Evolutionary conservation across 2,888 invertebrate species (phyloP).

Genomic region (Nycteola revayana): DNA sequence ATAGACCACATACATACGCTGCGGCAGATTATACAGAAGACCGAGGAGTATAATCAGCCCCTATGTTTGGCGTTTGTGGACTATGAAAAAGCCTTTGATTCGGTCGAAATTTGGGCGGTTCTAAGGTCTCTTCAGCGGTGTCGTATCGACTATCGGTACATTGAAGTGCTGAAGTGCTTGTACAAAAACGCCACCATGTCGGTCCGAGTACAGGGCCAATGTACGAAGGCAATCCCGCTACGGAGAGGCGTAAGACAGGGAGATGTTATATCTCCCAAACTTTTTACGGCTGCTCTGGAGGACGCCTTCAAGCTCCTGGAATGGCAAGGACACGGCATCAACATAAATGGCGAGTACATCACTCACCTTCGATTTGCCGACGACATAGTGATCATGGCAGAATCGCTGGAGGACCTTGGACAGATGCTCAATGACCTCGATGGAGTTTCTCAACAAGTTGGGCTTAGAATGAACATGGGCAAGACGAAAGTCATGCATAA

Average conservation of each 20-base stretch:
- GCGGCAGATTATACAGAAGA: no score
- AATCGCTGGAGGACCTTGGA: not conserved
- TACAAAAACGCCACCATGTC: not conserved
- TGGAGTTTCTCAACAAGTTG: not conserved
- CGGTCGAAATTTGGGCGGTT: not conserved
- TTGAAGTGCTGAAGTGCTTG: not conserved
- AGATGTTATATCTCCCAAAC: not conserved
- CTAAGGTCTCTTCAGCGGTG: not conserved
- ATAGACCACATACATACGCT: not conserved
- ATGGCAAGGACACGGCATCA: not conserved
- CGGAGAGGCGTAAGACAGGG: not conserved
- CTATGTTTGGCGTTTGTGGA: not conserved
- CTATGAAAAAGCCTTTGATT: not conserved
- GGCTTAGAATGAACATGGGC: not conserved
- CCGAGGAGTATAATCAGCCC: not conserved
- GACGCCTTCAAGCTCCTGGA: not conserved
- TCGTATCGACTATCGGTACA: not conserved
- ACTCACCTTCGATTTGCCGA: constrained; percentile 1
- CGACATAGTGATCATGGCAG: not conserved
- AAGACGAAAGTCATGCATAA: not conserved
- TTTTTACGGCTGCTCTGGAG: not conserved
- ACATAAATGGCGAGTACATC: not conserved
- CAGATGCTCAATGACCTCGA: not conserved
- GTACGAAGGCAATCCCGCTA: not conserved
- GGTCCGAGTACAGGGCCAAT: not conserved